phyloP scores from a whole-genome alignment of 2,113 vertebrate genomes.

The Megaceryle torquata region DNA sequence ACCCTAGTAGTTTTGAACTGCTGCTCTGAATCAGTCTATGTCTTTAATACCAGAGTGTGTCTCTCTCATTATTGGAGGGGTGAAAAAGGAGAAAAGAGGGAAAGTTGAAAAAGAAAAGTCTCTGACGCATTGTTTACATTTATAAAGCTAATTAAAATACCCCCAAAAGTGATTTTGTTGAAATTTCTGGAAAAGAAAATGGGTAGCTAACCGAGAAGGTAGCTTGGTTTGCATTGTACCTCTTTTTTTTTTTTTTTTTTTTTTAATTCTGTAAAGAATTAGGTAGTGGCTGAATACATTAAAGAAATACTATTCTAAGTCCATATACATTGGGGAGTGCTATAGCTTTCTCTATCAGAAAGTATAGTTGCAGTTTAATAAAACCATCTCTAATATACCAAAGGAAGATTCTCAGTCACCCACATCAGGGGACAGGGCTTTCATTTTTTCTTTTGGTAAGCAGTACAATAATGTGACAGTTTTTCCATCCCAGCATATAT shows the following conservation, averaged over 20 bases:
- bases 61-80: rapidly evolving
- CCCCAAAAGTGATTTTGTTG: neutral
- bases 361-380: neutral
- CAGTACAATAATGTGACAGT: neutral
- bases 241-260: neutral
- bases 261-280: neutral
- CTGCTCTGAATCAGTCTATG: neutral
- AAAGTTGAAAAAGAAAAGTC: neutral
- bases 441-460: neutral
- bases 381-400: neutral
- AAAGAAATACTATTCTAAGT: neutral
- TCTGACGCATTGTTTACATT: neutral
- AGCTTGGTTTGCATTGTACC: neutral
- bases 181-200: neutral
- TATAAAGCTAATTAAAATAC: neutral
- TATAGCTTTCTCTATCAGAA: neutral
- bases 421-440: neutral
- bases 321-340: neutral
- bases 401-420: neutral
- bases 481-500: neutral
- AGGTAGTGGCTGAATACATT: neutral
- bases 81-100: neutral
- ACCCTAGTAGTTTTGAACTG: neutral
- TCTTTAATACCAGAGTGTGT: neutral
- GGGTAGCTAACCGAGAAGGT: neutral